Evolutionary conservation across 2,113 vertebrate species (phyloP).

Genomic region (Crotophaga sulcirostris): DNA sequence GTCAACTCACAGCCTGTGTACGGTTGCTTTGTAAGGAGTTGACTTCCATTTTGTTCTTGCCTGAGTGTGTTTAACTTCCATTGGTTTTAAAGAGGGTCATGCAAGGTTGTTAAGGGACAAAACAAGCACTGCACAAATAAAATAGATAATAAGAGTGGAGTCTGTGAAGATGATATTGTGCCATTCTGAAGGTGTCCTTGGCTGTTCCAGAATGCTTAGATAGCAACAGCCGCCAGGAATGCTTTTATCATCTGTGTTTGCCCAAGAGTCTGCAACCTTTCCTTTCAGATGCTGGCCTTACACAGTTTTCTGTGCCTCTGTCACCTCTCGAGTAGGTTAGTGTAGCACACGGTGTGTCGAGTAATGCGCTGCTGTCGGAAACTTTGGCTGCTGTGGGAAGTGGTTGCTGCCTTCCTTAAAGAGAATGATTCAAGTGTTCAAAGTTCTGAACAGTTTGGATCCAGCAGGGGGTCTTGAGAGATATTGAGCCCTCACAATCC

Average conservation of each 20-base stretch:
- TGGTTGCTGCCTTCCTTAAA: not conserved
- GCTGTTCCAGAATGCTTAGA: conserved; percentile 45
- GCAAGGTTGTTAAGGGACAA: not conserved
- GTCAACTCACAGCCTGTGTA: not conserved
- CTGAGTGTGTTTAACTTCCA: not conserved
- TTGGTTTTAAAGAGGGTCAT: conserved; percentile 1
- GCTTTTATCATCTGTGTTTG: conserved; percentile 58
- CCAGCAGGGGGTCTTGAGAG: not conserved
- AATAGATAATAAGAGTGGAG: conserved; percentile 18
- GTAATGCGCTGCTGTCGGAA: not conserved
- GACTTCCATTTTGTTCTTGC: conserved; percentile 12
- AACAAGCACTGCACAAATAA: conserved; percentile 11
- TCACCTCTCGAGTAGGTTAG: conserved; percentile 38
- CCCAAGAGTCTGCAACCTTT: conserved; percentile 42
- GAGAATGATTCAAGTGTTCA: not conserved
- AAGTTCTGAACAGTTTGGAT: not conserved
- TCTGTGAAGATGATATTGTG: conserved; percentile 44
- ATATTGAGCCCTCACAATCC: not conserved
- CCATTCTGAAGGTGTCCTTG: conserved; percentile 61
- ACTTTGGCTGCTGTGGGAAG: not conserved
- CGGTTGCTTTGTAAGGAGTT: not conserved
- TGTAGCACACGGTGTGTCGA: not conserved
- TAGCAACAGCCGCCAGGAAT: conserved; percentile 37
- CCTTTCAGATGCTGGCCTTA: conserved; percentile 31
- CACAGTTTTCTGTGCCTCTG: not conserved